Evolutionary conservation across 2,113 vertebrate species (phyloP), one percentile per base, ranked within the genome.

Genomic region (Ameiurus melas): DNA sequence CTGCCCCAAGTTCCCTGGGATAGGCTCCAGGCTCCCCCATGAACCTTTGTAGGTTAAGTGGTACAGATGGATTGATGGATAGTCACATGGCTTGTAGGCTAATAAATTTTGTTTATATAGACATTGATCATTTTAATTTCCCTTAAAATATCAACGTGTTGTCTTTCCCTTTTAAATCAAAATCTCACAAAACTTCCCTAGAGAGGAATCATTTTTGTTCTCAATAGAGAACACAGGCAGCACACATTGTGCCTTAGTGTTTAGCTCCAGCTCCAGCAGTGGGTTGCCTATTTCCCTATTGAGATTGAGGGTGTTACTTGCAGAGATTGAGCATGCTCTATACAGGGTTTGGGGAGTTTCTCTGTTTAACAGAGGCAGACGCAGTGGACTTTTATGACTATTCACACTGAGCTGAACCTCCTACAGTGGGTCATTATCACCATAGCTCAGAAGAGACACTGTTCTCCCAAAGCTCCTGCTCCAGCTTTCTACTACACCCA

Each of bases 211-310:
- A 9, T 55, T 17, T 30, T 55, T 30, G 2, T 79, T 17, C 27
- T 30, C 14, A 79, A 1, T 19, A 30, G 77, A 55, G 30, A 57
- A 33, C 68, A 36, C n/a, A 33, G 47, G 51, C 83, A 70, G 51
- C 33, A 77, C 85, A 47, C 27, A 13, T 22, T 33, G 71, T 87
- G 39, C 71, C 75, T 70, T 57, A 87, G 77, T 68, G 77, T 30
- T 62, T 22, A 62, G 57, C 8, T 16, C 30, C 78, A 78, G 57
- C 62, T 70, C 60, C 60, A 81, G 62, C 77, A 87, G 77, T 79
- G 9, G 22, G 47, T 71, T 82, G 78, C 81, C 85, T 47, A 73
- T 89, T 81, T 81, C 87, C 91, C 81, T 88, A 82, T 83, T 27
- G 70, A 84, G 70, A 84, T 66, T n/a, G 64, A 82, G 36, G 39